Evolutionary conservation across 2,797 vertebrate genomes (phyloP), one percentile per base, ranked within the genome.

Genomic region (Decapterus maruadsi): DNA sequence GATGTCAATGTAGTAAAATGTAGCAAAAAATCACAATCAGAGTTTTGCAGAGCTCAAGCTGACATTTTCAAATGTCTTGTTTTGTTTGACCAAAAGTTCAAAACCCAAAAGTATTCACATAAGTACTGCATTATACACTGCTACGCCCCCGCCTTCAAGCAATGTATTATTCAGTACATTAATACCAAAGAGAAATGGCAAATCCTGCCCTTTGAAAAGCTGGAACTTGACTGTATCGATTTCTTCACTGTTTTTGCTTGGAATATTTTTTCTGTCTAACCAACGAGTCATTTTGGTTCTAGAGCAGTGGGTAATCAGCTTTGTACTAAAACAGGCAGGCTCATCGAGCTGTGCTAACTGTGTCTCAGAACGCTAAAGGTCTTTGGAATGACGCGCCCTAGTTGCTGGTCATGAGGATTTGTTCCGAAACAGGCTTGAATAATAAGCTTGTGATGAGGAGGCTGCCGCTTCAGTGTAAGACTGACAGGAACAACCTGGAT

Each of bases 291-390:
- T 46, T 46, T 46, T n/a, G 10, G 9, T n/a, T 20, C 8, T n/a
- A 20, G 19, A 20, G 48, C 19, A 50, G 20, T 20, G 19, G 9
- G 48, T 10, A n/a, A 20, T 20, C 8, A 4, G 17, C 19, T 10
- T 50, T 9, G 53, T 16, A 56, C 26, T 54, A 16, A 17, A 45
- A 16, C 45, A 48, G 16, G 45, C 16, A n/a, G 64, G 6, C 51
- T 67, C 51, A 67, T 48, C 46, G 17, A n/a, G 8, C n/a, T 29
- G 55, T 67, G 8, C 40, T 67, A 16, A 50, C 50, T 29, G 22
- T 29, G 36, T 53, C 38, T 20, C n/a, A n/a, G 16, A 45, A 5
- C 6, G 45, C 16, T 19, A 55, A 67, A 38, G 34, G 36, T n/a
- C 9, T 19, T 46, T 46, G 45, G 6, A 19, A 46, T 17, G 6